These are phyloP conservation scores for Oryctes rhinoceros DNA, from an alignment of 1,140 invertebrate species.

Conservation along the genomic window DNA sequence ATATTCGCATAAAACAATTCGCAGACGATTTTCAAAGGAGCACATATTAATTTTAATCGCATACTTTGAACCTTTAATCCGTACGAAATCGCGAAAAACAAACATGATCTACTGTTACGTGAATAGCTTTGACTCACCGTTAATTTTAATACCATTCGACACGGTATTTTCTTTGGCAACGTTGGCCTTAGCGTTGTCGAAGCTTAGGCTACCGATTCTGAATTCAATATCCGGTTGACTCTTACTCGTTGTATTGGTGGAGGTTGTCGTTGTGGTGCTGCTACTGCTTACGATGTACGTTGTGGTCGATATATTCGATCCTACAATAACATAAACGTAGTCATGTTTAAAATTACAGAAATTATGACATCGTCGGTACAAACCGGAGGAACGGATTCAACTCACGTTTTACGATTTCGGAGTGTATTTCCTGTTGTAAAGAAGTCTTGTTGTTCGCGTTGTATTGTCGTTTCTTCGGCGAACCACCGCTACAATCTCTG, in stretches of 20 bases:
- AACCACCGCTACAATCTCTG: conserved; percentile 29
- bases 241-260: not conserved
- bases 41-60: no score
- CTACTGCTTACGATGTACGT: conserved; percentile 4
- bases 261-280: not conserved
- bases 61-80: no score
- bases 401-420: conserved; percentile 37
- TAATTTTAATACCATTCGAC: not conserved
- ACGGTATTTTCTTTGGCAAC: not conserved
- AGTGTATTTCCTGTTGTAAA: not conserved
- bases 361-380: not conserved
- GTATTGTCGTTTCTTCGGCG: conserved; percentile 16
- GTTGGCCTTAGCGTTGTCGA: not conserved
- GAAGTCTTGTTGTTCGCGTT: not conserved
- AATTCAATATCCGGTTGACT: not conserved
- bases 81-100: no score
- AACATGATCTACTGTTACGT: no score
- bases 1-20: no score
- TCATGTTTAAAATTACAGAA: not conserved
- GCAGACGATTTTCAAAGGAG: no score
- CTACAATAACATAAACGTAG: no score
- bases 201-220: not conserved
- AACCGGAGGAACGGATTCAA: not conserved
- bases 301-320: conserved; percentile 23
- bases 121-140: not conserved